Evolutionary conservation across 2,888 invertebrate genomes (phyloP).

Genomic region (Cosmia pyralina): DNA sequence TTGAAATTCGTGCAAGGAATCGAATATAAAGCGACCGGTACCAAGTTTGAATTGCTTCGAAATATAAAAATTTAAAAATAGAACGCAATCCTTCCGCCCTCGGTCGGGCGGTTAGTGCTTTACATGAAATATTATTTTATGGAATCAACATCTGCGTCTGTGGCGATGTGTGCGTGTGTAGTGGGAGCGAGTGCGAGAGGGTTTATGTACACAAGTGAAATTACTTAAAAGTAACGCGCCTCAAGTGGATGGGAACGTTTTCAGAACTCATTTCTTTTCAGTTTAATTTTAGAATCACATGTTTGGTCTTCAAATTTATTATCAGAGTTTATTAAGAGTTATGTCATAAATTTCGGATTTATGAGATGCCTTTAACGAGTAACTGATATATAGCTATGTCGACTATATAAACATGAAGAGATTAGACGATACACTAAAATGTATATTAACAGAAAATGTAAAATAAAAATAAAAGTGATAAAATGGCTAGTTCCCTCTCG

Average conservation of each 20-base stretch:
- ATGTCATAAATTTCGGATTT: slow-evolving; percentile 67
- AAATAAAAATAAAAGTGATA: slow-evolving; percentile 57
- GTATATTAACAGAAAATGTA: slow-evolving; percentile 39
- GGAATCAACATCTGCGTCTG: slow-evolving; percentile 89
- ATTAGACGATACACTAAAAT: slow-evolving; percentile 53
- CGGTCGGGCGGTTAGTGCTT: slow-evolving; percentile 87
- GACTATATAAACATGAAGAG: slow-evolving; percentile 56
- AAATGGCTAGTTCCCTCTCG: slow-evolving; percentile 75
- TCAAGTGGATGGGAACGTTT: slow-evolving; percentile 87
- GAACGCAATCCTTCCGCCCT: slow-evolving; percentile 90
- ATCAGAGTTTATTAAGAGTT: slow-evolving; percentile 65
- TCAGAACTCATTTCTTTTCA: slow-evolving; percentile 78
- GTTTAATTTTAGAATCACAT: slow-evolving; percentile 71
- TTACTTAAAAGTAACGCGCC: slow-evolving; percentile 86
- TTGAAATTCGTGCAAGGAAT: slow-evolving; percentile 60
- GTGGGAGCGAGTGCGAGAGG: slow-evolving; percentile 77
- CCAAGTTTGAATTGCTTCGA: slow-evolving; percentile 83
- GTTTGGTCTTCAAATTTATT: slow-evolving; percentile 65
- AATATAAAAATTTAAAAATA: slow-evolving; percentile 89
- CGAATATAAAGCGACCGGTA: slow-evolving; percentile 72
- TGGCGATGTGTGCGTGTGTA: slow-evolving; percentile 80
- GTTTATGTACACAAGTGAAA: slow-evolving; percentile 87
- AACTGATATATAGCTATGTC: slow-evolving; percentile 58
- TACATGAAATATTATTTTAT: slow-evolving; percentile 91
- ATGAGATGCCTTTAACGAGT: slow-evolving; percentile 62